Evolutionary conservation across 2,113 vertebrate genomes (phyloP).

Genomic region (Odobenus rosmarus): DNA sequence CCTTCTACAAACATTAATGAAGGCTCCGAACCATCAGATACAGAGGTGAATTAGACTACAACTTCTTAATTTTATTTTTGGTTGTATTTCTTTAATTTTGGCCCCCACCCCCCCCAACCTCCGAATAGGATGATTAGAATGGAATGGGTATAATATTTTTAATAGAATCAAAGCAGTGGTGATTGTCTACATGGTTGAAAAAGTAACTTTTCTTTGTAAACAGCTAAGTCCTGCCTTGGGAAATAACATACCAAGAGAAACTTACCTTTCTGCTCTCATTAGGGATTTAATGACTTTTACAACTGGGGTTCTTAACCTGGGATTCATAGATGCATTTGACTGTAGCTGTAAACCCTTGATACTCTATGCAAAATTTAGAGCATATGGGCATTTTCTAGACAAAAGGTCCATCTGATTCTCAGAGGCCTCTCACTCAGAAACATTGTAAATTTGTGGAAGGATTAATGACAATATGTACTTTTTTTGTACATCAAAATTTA

Average conservation of each 20-base stretch:
- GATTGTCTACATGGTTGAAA: not conserved
- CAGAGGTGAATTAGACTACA: not conserved
- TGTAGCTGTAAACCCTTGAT: not conserved
- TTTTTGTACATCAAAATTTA: not conserved
- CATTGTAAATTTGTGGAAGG: not conserved
- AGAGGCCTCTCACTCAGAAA: not conserved
- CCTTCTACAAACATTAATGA: not conserved
- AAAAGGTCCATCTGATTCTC: not conserved
- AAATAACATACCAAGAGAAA: constrained; percentile 32
- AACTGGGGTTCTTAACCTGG: not conserved
- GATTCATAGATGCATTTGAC: not conserved
- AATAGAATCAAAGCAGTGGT: not conserved
- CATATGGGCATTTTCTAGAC: not conserved
- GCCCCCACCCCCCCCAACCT: fast-evolving
- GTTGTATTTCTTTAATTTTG: not conserved
- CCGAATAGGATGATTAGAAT: not conserved
- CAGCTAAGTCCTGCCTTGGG: not conserved
- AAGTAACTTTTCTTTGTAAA: not conserved
- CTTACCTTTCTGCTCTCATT: not conserved
- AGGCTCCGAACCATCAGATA: not conserved
- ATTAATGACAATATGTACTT: not conserved
- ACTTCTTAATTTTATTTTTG: not conserved
- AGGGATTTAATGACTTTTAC: constrained; percentile 6
- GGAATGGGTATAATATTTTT: not conserved
- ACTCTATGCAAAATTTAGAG: not conserved